A percentile compares a stretch with the other conserved stretches of the same genome.
Evolutionary conservation across 2,888 invertebrate species (phyloP).

Genomic region (Hipparchia sbordonii): DNA sequence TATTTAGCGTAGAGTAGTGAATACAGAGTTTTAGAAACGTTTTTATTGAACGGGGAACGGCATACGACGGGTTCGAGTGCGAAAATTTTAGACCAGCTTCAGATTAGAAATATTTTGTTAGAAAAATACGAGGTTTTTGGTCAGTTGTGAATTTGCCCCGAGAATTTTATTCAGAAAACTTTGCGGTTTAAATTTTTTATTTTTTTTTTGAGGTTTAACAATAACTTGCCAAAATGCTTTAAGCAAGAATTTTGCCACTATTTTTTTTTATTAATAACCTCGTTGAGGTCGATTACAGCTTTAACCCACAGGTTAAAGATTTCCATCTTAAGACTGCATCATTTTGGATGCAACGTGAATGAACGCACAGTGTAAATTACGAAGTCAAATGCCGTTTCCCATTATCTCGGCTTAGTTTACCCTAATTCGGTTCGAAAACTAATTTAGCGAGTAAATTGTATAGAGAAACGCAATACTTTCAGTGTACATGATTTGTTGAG

Average conservation of each 20-base stretch:
- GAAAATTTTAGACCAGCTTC: slow-evolving; percentile 18
- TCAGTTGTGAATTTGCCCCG: neutral
- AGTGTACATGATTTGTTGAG: slow-evolving; percentile 71
- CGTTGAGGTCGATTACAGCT: neutral
- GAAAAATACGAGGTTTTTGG: slow-evolving; percentile 2
- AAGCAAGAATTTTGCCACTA: neutral
- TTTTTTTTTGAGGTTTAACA: neutral
- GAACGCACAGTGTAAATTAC: slow-evolving; percentile 5
- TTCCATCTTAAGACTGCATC: neutral
- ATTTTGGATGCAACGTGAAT: slow-evolving; percentile 15
- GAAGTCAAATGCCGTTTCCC: slow-evolving; percentile 47
- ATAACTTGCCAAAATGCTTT: neutral
- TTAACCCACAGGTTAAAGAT: neutral
- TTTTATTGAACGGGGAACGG: slow-evolving; percentile 36
- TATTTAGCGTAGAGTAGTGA: slow-evolving; percentile 68
- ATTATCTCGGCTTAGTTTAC: slow-evolving; percentile 55
- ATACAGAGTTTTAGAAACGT: slow-evolving; percentile 70
- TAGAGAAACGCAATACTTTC: slow-evolving; percentile 73
- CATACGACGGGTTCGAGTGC: slow-evolving; percentile 24
- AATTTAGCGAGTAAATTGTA: slow-evolving; percentile 76
- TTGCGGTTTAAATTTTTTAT: neutral
- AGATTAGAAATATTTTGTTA: slow-evolving; percentile 4
- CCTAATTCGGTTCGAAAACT: slow-evolving; percentile 74
- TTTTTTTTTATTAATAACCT: neutral
- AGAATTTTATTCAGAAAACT: neutral